Evolutionary conservation across 2,797 vertebrate genomes (phyloP), one percentile per base, ranked within the genome.

Genomic region (Anabacerthia variegaticeps): DNA sequence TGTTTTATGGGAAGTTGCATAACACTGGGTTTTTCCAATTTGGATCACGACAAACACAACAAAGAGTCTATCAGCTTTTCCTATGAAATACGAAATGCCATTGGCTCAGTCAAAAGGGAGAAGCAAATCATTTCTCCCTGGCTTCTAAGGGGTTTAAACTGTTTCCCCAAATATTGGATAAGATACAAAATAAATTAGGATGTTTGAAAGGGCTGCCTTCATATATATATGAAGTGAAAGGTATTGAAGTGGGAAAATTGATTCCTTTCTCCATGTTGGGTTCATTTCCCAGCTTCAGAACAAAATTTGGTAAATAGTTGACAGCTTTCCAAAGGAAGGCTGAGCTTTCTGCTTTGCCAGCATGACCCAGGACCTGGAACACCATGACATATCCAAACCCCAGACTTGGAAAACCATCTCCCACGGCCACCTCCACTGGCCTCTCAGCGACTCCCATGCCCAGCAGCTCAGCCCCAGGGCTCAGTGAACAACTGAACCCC

Each of bases 1-100:
- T 44, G 4, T 36, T 94, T 94, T 46, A 89, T 18, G 21, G 74
- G 88, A 34, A 71, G 83, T 85, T 93, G 19, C 83, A 16, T 78
- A 68, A 90, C 2, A 0, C 27, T 18, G 39, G 73, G 9, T 0
- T 43, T 92, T 84, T 75, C 66, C 69, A 37, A 1, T 23, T 48
- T 66, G 39, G 48, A 51, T 58, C n/a, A 26, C 22, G 36, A 24
- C 32, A 74, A 65, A 67, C 39, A 1, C 19, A 24, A 7, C 0
- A 1, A n/a, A 30, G 59, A 56, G 8, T 26, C 21, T 39, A 32
- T 39, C 69, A 67, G 9, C 23, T 89, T 81, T 52, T 62, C 30
- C 34, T 26, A 7, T 20, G 17, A 36, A 78, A 58, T 32, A 7
- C 1, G n/a, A 84, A 75, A 91, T 24, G 14, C 14, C 10, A 5